Evolutionary conservation across 2,888 invertebrate genomes (phyloP).

Genomic region (Hedychridium roseum): DNA sequence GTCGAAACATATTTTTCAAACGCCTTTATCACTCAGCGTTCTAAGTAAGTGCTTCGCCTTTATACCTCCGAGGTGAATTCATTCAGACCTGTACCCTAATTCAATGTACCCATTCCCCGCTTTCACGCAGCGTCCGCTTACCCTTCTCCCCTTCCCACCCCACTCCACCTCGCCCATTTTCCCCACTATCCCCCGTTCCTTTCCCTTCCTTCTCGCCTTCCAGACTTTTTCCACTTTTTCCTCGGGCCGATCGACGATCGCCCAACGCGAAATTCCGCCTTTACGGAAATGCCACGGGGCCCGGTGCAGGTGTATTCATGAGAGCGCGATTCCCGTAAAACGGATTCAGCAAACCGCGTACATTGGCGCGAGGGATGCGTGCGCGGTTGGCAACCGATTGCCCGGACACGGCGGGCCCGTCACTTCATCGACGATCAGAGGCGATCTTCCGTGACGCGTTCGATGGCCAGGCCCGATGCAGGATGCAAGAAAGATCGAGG

Average conservation of each 20-base stretch:
- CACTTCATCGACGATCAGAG: no score
- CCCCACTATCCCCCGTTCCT: slow-evolving; percentile 12
- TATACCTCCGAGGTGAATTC: slow-evolving; percentile 42
- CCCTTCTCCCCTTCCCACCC: slow-evolving; percentile 7
- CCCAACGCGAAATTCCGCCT: slow-evolving; percentile 19
- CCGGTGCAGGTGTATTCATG: slow-evolving; percentile 44
- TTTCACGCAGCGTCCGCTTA: slow-evolving; percentile 21
- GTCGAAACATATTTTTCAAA: slow-evolving; percentile 50
- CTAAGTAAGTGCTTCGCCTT: slow-evolving; percentile 36
- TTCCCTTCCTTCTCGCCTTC: no score
- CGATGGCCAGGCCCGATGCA: no score
- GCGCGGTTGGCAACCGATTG: no score
- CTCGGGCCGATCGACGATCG: not conserved
- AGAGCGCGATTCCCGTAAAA: slow-evolving; percentile 45
- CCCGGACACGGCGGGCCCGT: no score
- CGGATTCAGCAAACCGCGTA: slow-evolving; percentile 39
- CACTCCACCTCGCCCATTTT: slow-evolving; percentile 19
- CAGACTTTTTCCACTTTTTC: no score
- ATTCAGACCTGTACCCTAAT: slow-evolving; percentile 50
- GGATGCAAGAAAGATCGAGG: no score
- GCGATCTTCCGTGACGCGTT: no score
- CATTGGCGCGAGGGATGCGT: no score
- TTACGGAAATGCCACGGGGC: slow-evolving; percentile 37
- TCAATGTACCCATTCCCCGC: slow-evolving; percentile 40
- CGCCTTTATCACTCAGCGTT: slow-evolving; percentile 45